A percentile compares a stretch with the other conserved stretches of the same genome.
Conservation (phyloP, 2,113 vertebrate species). For the Neopipo cinnamomea region DNA sequence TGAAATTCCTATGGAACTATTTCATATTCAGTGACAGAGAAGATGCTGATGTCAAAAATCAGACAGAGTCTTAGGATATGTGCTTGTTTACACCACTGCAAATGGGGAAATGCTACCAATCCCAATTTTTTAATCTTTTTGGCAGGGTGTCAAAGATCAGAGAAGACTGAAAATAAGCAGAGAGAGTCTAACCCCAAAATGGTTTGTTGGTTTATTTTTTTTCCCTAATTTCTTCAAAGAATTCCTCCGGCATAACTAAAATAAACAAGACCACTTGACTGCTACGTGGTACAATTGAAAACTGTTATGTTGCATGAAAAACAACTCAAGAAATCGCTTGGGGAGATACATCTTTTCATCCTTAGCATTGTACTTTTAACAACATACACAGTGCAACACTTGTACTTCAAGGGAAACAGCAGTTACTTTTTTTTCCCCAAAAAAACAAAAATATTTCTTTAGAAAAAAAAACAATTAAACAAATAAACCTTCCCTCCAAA, state of each 20-base stretch:
- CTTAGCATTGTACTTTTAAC: slow-evolving; percentile 21
- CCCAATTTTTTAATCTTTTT: not conserved
- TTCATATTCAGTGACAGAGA: not conserved
- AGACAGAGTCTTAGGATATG: not conserved
- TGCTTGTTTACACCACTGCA: not conserved
- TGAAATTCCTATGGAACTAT: not conserved
- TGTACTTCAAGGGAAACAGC: not conserved
- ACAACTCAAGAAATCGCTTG: slow-evolving; percentile 20
- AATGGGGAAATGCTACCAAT: not conserved
- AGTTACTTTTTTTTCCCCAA: not conserved
- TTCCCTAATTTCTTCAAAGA: slow-evolving; percentile 27
- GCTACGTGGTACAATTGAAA: slow-evolving; percentile 20
- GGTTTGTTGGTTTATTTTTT: not conserved
- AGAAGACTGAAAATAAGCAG: not conserved
- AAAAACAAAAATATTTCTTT: not conserved
- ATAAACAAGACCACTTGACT: slow-evolving; percentile 35
- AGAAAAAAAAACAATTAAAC: not conserved
- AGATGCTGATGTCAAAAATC: not conserved
- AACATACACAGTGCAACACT: not conserved
- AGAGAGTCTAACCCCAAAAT: not conserved
- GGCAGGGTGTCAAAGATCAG: not conserved
- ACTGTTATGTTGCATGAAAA: slow-evolving; percentile 1
- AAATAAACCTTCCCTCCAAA: not conserved
- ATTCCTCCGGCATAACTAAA: slow-evolving; percentile 26
- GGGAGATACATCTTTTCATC: slow-evolving; percentile 38